Percentiles rank a stretch among this genome's conserved stretches.
Evolutionary conservation across 2,113 vertebrate genomes (phyloP).

Genomic region (Lophochroa leadbeateri): DNA sequence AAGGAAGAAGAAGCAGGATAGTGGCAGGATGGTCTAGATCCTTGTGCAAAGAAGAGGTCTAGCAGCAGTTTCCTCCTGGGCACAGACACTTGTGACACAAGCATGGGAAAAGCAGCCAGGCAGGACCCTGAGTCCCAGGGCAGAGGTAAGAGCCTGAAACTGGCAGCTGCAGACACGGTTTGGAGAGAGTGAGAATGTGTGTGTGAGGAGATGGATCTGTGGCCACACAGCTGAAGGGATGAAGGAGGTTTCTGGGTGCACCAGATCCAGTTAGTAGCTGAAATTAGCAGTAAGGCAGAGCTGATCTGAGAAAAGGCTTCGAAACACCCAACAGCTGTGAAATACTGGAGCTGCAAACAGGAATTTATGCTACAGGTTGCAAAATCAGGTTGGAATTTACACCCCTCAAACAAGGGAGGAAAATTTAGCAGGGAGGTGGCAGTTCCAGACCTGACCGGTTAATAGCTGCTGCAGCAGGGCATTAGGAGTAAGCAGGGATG

Average conservation of each 20-base stretch:
- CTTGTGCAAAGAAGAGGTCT: no score
- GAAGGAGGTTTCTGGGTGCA: background rate
- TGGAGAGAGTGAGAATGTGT: background rate
- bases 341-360: background rate
- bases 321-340: background rate
- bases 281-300: background rate
- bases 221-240: background rate
- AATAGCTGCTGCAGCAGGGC: background rate
- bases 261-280: background rate
- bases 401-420: background rate
- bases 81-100: background rate
- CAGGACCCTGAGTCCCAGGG: background rate
- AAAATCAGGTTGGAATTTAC: conserved; percentile 9
- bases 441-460: background rate
- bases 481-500: background rate
- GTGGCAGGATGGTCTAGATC: no score
- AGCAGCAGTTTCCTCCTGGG: no score
- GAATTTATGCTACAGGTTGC: background rate
- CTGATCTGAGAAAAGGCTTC: background rate
- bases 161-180: no score
- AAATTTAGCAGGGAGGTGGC: background rate
- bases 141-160: background rate
- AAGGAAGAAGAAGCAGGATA: no score
- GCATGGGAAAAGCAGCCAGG: background rate
- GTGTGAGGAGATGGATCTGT: background rate